Evolutionary conservation across 2,888 invertebrate species (phyloP), one percentile per base, ranked within the genome.

Genomic region (Andrena bicolor): DNA sequence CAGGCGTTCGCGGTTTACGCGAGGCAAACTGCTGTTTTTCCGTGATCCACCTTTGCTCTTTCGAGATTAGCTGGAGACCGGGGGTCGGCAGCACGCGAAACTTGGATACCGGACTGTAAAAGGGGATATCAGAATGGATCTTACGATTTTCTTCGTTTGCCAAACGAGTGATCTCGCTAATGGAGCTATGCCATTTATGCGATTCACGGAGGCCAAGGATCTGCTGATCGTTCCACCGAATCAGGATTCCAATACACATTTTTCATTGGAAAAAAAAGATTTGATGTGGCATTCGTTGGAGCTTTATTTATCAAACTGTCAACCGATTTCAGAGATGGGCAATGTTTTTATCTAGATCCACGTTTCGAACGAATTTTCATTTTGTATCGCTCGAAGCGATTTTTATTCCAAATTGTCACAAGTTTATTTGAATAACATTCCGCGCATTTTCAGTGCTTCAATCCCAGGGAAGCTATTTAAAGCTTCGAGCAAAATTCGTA

Each of bases 1-100:
- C 35, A 64, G 20, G n/a, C 41, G 49, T 53, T 69, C 73, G 58
- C 63, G 65, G 66, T 68, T 76, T 53, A 53, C 71, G n/a, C 61
- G 26, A 10, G 23, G 49, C 20, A 32, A 61, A 64, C 58, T 30
- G 63, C 30, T 20, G 35, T 70, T 82, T 53, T 70, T 68, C n/a
- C 23, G 23, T 20, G 35, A 79, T 30, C 51, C 49, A 32, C 48
- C 26, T 26, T 23, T 23, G 48, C 53, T 61, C 35, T 48, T n/a
- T 51, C 35, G 66, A 66, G 35, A 72, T 65, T 66, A 60, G 60
- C 49, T 2, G 20, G 6, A 2, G 26, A 20, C 13, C 58, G 8
- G 23, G 35, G 32, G 30, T 48, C 20, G 13, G 20, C 7, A 35
- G 10, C 20, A 41, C 23, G 32, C 8, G 20, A n/a, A n/a, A 26